Base-by-base conservation (phyloP, 2,113 vertebrate genomes). In the Ranitomeya imitator region DNA sequence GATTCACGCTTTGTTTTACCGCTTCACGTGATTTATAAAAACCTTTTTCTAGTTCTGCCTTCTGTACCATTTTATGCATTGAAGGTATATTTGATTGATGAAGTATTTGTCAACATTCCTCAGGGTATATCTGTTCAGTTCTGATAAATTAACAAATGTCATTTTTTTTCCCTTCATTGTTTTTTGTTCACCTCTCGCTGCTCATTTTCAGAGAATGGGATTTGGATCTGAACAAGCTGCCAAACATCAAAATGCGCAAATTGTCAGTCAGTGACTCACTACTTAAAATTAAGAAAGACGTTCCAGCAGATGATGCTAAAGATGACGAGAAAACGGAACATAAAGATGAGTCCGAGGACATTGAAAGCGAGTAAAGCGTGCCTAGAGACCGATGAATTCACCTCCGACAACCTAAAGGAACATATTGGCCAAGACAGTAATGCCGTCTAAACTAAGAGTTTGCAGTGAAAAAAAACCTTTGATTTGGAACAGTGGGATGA, bases 221-320 rank as follows among this genome's bases (percentile, higher is more conserved):
- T 59, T 97, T 97, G 67, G 97, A 99, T 91, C 92, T 99, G 89
- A 97, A 95, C 93, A 98, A 98, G 91, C 93, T 99, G 83, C 98
- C 98, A 52, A 99, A 98, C 90, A 96, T 99, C 89, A 99, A 97
- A 94, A 96, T 98, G 94, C 95, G 96, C 77, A 97, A 96, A 90
- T 85, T 99, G 2, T 97, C 96, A 11, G 93, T 92, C 63, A 93
- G 89, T 89, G 94, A 94, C 91, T 90, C 90, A 71, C 78, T 94
- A 67, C 89, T 81, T 55, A 92, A 90, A 91, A 89, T 90, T 9
- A 19, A 71, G 85, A 92, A 89, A 90, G 90, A 94, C 45, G 14
- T 0, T 59, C 76, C 90, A 90, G 26, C 83, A 54, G 78, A 90
- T 89, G 89, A 92, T 61, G 85, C 88, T 77, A 18, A 90, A 19